phyloP scores from a whole-genome alignment of 2,797 vertebrate species.

The Sphaeramia orbicularis region DNA sequence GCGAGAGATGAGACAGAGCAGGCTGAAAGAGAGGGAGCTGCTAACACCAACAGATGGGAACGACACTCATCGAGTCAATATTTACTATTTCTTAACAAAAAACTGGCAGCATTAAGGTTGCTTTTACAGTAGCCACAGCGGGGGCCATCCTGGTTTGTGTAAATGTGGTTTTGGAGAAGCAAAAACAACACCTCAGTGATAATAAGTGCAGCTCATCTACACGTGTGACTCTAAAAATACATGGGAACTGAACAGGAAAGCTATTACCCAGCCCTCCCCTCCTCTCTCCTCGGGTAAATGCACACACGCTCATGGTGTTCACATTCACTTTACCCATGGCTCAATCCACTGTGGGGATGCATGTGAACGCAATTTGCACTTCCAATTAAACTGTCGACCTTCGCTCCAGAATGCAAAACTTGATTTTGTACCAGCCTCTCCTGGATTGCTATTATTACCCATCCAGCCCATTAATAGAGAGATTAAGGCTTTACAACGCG shows the following conservation, averaged over 20 bases:
- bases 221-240: slow-evolving; percentile 79
- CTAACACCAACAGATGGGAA: slow-evolving; percentile 70
- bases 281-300: slow-evolving; percentile 50
- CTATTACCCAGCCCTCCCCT: slow-evolving; percentile 59
- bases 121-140: slow-evolving; percentile 39
- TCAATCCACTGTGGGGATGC: slow-evolving; percentile 92
- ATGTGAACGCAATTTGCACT: slow-evolving; percentile 92
- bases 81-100: slow-evolving; percentile 69
- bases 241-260: slow-evolving; percentile 53
- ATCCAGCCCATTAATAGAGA: slow-evolving; percentile 60
- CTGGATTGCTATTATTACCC: slow-evolving; percentile 81
- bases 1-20: slow-evolving; percentile 13
- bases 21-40: slow-evolving; percentile 38
- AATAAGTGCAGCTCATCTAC: slow-evolving; percentile 75
- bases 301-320: slow-evolving; percentile 79
- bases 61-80: slow-evolving; percentile 71
- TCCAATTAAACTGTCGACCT: slow-evolving; percentile 96
- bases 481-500: slow-evolving; percentile 41
- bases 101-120: slow-evolving; percentile 56
- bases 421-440: slow-evolving; percentile 81
- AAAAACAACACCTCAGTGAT: slow-evolving; percentile 62
- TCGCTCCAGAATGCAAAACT: slow-evolving; percentile 86
- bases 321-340: slow-evolving; percentile 81
- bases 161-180: slow-evolving; percentile 40
- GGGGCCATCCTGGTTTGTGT: slow-evolving; percentile 49